Evolutionary conservation across 2,113 vertebrate genomes (phyloP), one percentile per base, ranked within the genome.

Genomic region (Alectura lathami): DNA sequence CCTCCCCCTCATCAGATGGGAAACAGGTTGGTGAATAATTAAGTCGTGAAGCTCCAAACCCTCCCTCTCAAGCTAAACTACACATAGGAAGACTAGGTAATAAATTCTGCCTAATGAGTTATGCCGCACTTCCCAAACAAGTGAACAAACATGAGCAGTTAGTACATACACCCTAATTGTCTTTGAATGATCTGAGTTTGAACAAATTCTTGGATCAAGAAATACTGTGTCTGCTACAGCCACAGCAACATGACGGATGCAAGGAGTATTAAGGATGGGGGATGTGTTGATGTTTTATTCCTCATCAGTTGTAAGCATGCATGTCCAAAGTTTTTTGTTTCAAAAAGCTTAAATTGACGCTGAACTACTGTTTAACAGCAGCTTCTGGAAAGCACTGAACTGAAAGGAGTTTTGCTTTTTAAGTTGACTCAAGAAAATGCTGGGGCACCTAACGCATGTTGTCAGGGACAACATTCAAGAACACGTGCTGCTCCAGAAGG

Each of bases 101-200:
- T 86, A 95, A 89, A 92, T 93, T 91, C 91, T 80, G 38, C 23
- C 79, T 96, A 96, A 95, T 90, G 87, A 95, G 82, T 91, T 97
- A 62, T 43, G 92, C 81, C 91, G 57, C 54, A 88, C 91, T 83
- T 95, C 95, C 93, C 72, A 91, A 85, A 72, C 89, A 95, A 91
- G 74, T 79, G 88, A 97, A 95, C 95, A 97, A 93, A 93, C 88
- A 91, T 30, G 81, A 95, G 48, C 50, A 90, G 47, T 88, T 51
- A 85, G 88, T 63, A 89, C 86, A 92, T 72, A 87, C 21, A 82
- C 30, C 80, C 51, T 73, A 97, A 96, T 85, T 88, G 78, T 83
- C 90, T 83, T 88, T 87, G 83, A 93, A 91, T 59, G 80, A 87
- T 50, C 68, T n/a, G 79, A 87, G 83, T 73, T 17, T 66, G 62